Evolutionary conservation across 2,888 invertebrate genomes (phyloP).

Genomic region (Chironomus tentans): DNA sequence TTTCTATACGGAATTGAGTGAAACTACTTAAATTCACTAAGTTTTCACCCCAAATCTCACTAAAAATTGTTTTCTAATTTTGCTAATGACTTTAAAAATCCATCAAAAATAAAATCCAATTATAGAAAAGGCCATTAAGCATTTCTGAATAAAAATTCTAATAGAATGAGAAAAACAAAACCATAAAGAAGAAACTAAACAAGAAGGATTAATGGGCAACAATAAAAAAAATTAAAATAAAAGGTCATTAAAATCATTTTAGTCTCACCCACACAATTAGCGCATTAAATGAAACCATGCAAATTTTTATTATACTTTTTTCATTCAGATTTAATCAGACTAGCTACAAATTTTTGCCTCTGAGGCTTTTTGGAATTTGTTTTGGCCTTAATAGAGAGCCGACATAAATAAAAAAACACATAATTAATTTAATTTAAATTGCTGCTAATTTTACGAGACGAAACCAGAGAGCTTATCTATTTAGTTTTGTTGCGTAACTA

Average conservation of each 20-base stretch:
- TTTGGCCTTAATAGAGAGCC: background rate
- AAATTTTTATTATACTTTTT: background rate
- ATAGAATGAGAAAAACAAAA: background rate
- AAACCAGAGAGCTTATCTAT: background rate
- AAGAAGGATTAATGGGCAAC: background rate
- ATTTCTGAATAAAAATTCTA: too few relatives aligned
- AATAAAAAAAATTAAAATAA: background rate
- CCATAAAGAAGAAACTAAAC: background rate
- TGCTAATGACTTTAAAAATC: too few relatives aligned
- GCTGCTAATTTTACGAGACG: slow-evolving; percentile 4
- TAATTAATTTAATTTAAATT: slow-evolving; percentile 25
- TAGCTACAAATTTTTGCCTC: too few relatives aligned
- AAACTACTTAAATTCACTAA: too few relatives aligned
- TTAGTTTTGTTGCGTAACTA: background rate
- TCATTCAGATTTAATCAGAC: background rate
- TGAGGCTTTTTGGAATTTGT: background rate
- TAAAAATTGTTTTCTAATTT: too few relatives aligned
- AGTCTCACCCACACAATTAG: slow-evolving; percentile 13
- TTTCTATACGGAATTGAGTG: too few relatives aligned
- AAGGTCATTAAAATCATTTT: slow-evolving; percentile 11
- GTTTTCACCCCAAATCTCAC: too few relatives aligned
- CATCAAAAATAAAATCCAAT: background rate
- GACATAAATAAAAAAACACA: slow-evolving; percentile 6
- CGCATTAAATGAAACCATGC: slow-evolving; percentile 1
- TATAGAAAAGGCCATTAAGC: background rate